These are phyloP conservation scores for Psococerastis gibbosa DNA, from an alignment of 2,888 invertebrate species.

Conservation along the genomic window DNA sequence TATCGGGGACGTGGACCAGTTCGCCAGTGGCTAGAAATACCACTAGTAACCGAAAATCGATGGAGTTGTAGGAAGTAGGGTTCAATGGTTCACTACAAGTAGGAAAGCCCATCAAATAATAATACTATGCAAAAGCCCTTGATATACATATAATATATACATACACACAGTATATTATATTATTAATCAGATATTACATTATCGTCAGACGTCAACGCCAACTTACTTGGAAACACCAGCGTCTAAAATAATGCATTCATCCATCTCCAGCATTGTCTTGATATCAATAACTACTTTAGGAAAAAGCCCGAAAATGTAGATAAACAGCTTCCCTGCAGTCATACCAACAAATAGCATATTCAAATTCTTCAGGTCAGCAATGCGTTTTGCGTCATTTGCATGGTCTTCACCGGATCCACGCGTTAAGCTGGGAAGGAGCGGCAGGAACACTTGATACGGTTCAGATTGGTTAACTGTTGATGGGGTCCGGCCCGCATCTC, in stretches of 20 bases:
- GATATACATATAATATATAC: too few species aligned
- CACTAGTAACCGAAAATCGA: background rate
- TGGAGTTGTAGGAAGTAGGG: background rate
- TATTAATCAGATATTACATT: too few species aligned
- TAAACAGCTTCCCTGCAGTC: slow-evolving; percentile 45
- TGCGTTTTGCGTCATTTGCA: slow-evolving; percentile 30
- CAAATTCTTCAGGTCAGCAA: slow-evolving; percentile 38
- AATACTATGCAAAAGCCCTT: too few species aligned
- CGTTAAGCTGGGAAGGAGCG: slow-evolving; percentile 29
- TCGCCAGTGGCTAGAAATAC: too few species aligned
- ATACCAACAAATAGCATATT: slow-evolving; percentile 67
- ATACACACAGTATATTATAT: too few species aligned
- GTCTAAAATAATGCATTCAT: slow-evolving; percentile 37
- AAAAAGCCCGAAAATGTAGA: slow-evolving; percentile 71
- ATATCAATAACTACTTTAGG: slow-evolving; percentile 51
- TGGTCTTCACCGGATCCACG: slow-evolving; percentile 20
- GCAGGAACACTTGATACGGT: slow-evolving; percentile 22
- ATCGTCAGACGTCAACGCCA: too few species aligned
- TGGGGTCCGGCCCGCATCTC: slow-evolving; percentile 19
- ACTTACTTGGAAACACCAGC: slow-evolving; percentile 39
- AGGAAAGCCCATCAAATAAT: too few species aligned
- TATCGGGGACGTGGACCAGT: too few species aligned
- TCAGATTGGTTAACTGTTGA: background rate
- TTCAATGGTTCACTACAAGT: too few species aligned
- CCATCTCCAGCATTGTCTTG: slow-evolving; percentile 34